Conservation (phyloP, 2,797 vertebrate genomes). For the Limnodromus scolopaceus region DNA sequence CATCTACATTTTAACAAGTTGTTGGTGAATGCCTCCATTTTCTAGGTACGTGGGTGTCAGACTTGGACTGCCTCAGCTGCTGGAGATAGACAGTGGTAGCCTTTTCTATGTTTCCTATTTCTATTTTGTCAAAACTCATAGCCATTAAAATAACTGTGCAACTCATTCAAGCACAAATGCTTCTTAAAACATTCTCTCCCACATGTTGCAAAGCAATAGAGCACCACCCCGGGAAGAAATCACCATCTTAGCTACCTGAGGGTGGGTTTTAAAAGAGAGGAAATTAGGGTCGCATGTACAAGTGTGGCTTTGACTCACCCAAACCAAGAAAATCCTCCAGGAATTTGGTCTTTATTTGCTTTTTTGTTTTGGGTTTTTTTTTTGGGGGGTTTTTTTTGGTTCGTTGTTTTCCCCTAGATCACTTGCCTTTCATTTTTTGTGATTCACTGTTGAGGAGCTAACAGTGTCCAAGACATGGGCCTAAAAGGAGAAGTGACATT, state of each 20-base stretch:
- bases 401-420: neutral
- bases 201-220: neutral
- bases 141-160: neutral
- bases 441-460: neutral
- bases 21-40: neutral
- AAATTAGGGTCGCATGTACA: neutral
- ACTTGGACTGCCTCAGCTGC: neutral
- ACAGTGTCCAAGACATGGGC: fast-evolving
- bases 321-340: neutral
- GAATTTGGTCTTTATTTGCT: neutral
- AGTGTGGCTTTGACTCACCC: neutral
- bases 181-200: neutral
- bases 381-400: too few relatives aligned
- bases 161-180: neutral
- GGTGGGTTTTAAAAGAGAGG: neutral
- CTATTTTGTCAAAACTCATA: neutral
- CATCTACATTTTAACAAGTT: neutral
- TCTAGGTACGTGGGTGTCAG: neutral
- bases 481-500: neutral
- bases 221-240: neutral
- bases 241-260: neutral
- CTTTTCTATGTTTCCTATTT: neutral
- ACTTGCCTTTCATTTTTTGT: neutral
- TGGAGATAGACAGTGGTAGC: neutral
- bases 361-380: too few relatives aligned